These are phyloP conservation scores for Habroteleia sp. DNA, from an alignment of 2,888 invertebrate species.

Conservation along the genomic window DNA sequence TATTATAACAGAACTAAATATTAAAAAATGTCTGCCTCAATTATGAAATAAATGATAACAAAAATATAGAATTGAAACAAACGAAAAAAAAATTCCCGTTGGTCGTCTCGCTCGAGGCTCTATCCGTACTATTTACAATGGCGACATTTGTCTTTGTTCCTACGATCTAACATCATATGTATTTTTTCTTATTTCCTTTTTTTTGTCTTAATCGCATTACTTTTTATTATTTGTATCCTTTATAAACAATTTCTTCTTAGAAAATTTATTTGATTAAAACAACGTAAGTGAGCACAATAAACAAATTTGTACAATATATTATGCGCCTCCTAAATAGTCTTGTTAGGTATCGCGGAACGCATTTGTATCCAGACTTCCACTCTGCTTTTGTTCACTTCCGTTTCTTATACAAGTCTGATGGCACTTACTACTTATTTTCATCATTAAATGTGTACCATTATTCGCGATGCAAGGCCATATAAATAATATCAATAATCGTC, in stretches of 20 bases:
- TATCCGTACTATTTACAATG: slow-evolving; percentile 57
- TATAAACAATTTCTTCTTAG: slow-evolving; percentile 78
- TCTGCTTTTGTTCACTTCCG: slow-evolving; percentile 35
- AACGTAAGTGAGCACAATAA: slow-evolving; percentile 78
- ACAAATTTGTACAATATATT: slow-evolving; percentile 80
- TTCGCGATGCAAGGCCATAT: slow-evolving; percentile 57
- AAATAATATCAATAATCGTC: slow-evolving; percentile 48
- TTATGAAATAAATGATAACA: slow-evolving; percentile 19
- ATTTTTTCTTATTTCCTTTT: slow-evolving; percentile 25
- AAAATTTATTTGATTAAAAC: slow-evolving; percentile 80
- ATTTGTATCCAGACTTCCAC: slow-evolving; percentile 33
- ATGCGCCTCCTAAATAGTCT: slow-evolving; percentile 76
- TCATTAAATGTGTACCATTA: slow-evolving; percentile 63
- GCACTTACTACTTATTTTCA: slow-evolving; percentile 65
- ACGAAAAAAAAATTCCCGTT: slow-evolving; percentile 21
- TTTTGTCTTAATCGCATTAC: slow-evolving; percentile 40
- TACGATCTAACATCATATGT: slow-evolving; percentile 61
- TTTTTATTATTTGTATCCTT: slow-evolving; percentile 65
- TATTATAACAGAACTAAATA: slow-evolving; percentile 5
- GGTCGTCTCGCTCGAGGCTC: slow-evolving; percentile 55
- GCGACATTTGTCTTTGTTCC: slow-evolving; percentile 37
- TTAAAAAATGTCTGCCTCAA: too few species aligned
- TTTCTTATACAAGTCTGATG: slow-evolving; percentile 64
- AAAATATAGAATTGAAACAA: slow-evolving; percentile 3
- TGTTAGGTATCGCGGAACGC: slow-evolving; percentile 69